Evolutionary conservation across 2,113 vertebrate genomes (phyloP), one percentile per base, ranked within the genome.

Genomic region (Carollia perspicillata): DNA sequence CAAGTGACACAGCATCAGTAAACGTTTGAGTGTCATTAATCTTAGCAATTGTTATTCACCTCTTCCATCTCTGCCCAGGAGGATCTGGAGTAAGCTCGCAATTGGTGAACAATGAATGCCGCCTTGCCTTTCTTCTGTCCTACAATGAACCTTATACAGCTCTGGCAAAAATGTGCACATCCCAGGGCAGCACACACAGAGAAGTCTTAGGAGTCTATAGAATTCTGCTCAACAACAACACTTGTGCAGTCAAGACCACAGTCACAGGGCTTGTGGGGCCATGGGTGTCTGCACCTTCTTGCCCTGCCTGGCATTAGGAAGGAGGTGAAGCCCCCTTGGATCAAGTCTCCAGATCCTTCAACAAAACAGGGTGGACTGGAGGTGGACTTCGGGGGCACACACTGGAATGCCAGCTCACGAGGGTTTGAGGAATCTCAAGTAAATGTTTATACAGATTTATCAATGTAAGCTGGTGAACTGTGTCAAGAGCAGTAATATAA

Each of bases 51-150:
- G 20, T 8, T 26, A 44, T 10, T 60, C 28, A 22, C 28, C 69
- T 79, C 55, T 60, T n/a, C 44, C 3, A 2, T n/a, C 44, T 37
- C 77, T 51, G 49, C 47, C 35, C 18, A 1, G 66, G 23, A 26
- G 1, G 28, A 60, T 75, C n/a, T 44, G 30, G 49, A 44, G 60
- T 3, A 3, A 1, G 1, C 33, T 63, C 17, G 10, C 18, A 2
- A 0, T 23, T 49, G 0, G 2, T 4, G 60, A 58, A 12, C 60
- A 17, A 2, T 0, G 77, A 8, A 9, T 14, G 55, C 11, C 9
- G 17, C 18, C 23, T 53, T 49, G 44, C 26, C 55, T 49, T n/a
- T 65, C 72, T 44, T n/a, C 88, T 20, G 7, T 66, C 35, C 51
- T 23, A 4, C 6, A 14, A 1, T 5, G 40, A 53, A 23, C 53